Evolutionary conservation across 2,113 vertebrate species (phyloP), one percentile per base, ranked within the genome.

Genomic region (Poecile atricapillus): DNA sequence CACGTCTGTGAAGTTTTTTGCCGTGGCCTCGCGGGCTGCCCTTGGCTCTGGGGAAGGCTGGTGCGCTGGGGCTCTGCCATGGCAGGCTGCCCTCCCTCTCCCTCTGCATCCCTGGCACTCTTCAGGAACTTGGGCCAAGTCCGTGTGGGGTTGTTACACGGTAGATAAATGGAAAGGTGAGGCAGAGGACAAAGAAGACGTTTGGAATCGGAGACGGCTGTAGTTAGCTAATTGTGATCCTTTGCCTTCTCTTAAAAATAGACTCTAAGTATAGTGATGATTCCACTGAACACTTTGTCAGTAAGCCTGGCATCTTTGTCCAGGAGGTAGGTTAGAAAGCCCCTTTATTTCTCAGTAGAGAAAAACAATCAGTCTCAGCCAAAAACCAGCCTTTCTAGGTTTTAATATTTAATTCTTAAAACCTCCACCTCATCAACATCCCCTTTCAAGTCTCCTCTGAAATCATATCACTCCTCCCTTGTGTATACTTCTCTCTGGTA

Each of bases 351-450:
- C 81, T 87, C 33, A 90, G 88, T 49, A 49, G 81, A 84, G 80
- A 75, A 74, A 96, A 95, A 74, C 90, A 75, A 90, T 75, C 83
- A 56, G 37, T 60, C 79, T 39, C 33, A 53, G 71, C 58, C 75
- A 79, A 89, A 93, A 93, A 8, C 1, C 93, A 83, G 78, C 64
- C 78, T 75, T 92, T 75, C 56, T 58, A 35, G 30, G 1, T 82
- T 71, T 97, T 82, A 96, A 96, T 96, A 97, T 96, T 97, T 97
- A 95, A 96, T 97, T 89, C 79, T 56, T 94, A 88, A 96, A 97
- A 83, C 83, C 83, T 95, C 82, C 70, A 87, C 90, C 94, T 95
- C 93, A 92, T 96, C 93, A 90, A 83, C 94, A 94, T 89, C 68
- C 80, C 47, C 70, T 94, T 93, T 85, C 85, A 95, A 91, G 89